Conservation (phyloP, 2,797 vertebrate genomes). For the Triplophysa yarkandensis region DNA sequence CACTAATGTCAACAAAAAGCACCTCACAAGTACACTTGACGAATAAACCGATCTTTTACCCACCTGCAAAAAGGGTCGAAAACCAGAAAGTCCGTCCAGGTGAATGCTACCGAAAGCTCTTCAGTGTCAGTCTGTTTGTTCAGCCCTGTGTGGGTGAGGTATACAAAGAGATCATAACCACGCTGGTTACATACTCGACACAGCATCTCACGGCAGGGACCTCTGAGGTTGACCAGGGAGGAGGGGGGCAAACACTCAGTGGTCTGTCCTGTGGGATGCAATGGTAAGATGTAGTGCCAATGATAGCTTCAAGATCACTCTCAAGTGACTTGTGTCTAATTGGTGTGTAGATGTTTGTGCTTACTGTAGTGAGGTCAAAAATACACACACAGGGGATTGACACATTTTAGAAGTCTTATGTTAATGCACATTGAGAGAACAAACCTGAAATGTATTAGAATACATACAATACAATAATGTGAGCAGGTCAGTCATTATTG, state of each 20-base stretch:
- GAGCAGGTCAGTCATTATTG: not conserved
- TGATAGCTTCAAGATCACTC: slow-evolving; percentile 44
- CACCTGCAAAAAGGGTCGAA: slow-evolving; percentile 85
- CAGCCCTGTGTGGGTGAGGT: slow-evolving; percentile 68
- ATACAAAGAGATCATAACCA: slow-evolving; percentile 37
- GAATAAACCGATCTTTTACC: not conserved
- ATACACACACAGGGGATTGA: slow-evolving; percentile 32
- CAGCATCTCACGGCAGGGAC: slow-evolving; percentile 46
- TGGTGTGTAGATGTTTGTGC: slow-evolving; percentile 45
- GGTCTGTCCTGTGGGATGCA: slow-evolving; percentile 42
- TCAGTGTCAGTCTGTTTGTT: slow-evolving; percentile 77
- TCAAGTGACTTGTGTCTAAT: slow-evolving; percentile 43
- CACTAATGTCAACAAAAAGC: no score
- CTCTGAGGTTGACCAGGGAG: slow-evolving; percentile 53
- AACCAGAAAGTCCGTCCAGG: slow-evolving; percentile 87
- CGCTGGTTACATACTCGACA: slow-evolving; percentile 24
- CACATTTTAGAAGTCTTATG: slow-evolving; percentile 18
- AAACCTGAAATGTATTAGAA: slow-evolving; percentile 5
- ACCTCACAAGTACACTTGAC: no score
- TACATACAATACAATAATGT: not conserved
- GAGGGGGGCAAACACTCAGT: slow-evolving; percentile 33
- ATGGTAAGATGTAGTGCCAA: slow-evolving; percentile 37
- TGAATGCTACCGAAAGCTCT: slow-evolving; percentile 75
- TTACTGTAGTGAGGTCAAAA: slow-evolving; percentile 23
- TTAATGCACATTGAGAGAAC: slow-evolving; percentile 9